Base-by-base conservation (phyloP, 64 coral and sea anemone genomes). In the Montipora capricornis region DNA sequence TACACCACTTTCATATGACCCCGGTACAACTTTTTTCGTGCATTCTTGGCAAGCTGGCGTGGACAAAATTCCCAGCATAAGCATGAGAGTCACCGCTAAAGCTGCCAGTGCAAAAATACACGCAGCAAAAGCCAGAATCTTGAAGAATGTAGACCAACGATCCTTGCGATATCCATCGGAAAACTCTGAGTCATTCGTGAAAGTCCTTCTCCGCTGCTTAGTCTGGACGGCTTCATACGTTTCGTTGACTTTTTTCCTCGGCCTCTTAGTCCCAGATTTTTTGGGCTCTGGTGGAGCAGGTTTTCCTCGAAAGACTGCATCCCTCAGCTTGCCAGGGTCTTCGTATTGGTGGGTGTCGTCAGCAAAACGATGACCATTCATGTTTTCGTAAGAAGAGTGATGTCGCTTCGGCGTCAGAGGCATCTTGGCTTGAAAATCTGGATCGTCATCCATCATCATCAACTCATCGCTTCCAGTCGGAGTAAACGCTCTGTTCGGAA, bases 381-480 rank as follows among this genome's bases (percentile, higher is more conserved):
- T 93, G 64, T 88, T 77, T 68, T 93, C 92, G 84, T 93, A 93
- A 88, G 92, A 93, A 16, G 82, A 93, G 3, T 81, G 75, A 69
- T 73, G 82, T 15, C 76, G 58, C 11, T 53, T 82, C 19, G 83
- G 83, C 51, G 57, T 68, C 37, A 93, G 66, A 69, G 92, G 75
- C 71, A 51, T 53, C 15, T 16, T 44, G 26, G 76, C 83, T 6
- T 80, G 71, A 80, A 87, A 79, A 57, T 75, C 69, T 88, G 49
- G 87, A 48, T 93, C 76, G 24, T 93, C 83, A 47, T 79, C 73
- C 76, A 79, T 76, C 66, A 79, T 76, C 66, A 73, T 68, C 29
- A 84, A 9, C 4, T 66, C 60, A 12, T 84, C 82, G 73, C 74
- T 83, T 2, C 45, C 78, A 14, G 81, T 87, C 14, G 91, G 82